Evolutionary conservation across 2,888 invertebrate species (phyloP), one percentile per base, ranked within the genome.

Genomic region (Dexiosoma caninum): DNA sequence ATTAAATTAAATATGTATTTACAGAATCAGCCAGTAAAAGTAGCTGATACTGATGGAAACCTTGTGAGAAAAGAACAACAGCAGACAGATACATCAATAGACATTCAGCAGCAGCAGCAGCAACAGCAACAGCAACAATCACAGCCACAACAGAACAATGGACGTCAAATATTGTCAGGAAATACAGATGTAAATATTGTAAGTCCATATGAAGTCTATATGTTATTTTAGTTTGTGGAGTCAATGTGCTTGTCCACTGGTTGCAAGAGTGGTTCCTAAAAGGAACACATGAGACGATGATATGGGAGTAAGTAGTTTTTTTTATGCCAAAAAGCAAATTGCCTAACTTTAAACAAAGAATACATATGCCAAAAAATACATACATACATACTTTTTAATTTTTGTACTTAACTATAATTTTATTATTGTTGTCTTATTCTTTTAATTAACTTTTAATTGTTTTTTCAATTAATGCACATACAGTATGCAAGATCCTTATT

Each of bases 11-110:
- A n/a, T n/a, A n/a, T n/a, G n/a, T 67, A 44, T 80, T 83, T 86
- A 81, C 85, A 90, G 89, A 90, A 87, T 84, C 90, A 90, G 84
- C 87, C 88, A 78, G 86, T 89, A 83, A 89, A 89, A 85, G 85
- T 86, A 30, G 81, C 76, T 16, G 84, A 82, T 53, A 77, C 37
- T 19, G 78, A 78, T 49, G 60, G 49, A 57, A 79, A 74, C 32
- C 37, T 78, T 60, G 79, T 82, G 72, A 83, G 83, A 21, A 77
- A 71, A 32, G 77, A 82, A 62, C 80, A 79, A 32, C 72, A 77
- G 32, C 79, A 70, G 72, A 66, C 76, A 64, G 76, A 74, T 64
- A 55, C 83, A 82, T 51, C 76, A 83, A 64, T 55, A 74, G 74
- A 70, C 30, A 35, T 51, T 23, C 64, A 67, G 19, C 44, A 51